Base-by-base conservation (phyloP, 2,797 vertebrate genomes). In the Tympanoctomys barrerae region DNA sequence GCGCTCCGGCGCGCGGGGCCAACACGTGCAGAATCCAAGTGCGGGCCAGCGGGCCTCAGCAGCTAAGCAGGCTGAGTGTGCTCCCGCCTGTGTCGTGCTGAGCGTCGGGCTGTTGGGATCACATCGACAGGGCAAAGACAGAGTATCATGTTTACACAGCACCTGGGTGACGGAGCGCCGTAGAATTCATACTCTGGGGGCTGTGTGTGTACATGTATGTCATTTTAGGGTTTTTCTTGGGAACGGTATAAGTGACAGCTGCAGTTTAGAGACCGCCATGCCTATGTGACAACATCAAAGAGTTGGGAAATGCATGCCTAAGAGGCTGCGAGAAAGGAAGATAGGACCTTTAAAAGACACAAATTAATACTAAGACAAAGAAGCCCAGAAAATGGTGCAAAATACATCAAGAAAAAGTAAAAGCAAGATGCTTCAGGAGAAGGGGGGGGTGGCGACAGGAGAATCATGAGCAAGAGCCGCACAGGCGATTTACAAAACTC, bases 11-110 rank as follows among this genome's bases (percentile, higher is more conserved):
- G 14, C 10, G 1, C 5, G 19, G 46, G 64, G 7, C 4, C 57
- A 84, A 77, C 2, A 24, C n/a, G 9, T 8, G 11, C 36, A 22
- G 46, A 66, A 26, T 42, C n/a, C 26, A 61, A 88, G 24, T 5
- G 26, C 8, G 0, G 5, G 22, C 28, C 21, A 31, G 13, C 14
- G 24, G 1, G 54, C 49, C 4, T 3, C 0, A 7, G 13, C 36
- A 14, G 26, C 22, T 2, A 80, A 33, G 0, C 11, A 26, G 28
- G 13, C 54, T n/a, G 11, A 31, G 33, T 11, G 24, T 26, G 52
- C 77, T 79, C 49, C 54, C 54, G 21, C 16, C 36, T 49, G 57
- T 4, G 7, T 66, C 49, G 0, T n/a, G 3, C 82, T 21, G 57
- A 83, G 33, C 28, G 66, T 57, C 14, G 12, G 21, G 36, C 5